Conservation (phyloP, 1,140 invertebrate genomes). For the Hycleus phaleratus region DNA sequence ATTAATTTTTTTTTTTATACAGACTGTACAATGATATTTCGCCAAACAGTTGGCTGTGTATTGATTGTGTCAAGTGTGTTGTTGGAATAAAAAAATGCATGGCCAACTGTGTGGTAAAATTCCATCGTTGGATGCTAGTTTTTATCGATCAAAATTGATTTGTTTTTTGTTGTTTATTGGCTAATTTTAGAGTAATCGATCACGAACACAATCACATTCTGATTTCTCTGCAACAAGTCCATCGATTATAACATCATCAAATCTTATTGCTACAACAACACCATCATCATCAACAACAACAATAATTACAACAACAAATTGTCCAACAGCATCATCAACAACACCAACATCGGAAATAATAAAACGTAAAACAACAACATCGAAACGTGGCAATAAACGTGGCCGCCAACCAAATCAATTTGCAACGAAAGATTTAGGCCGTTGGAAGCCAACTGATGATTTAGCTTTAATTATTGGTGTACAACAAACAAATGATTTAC, state of each 20-base stretch:
- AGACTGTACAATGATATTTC: too few relatives aligned
- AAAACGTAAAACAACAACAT: constrained; percentile 29
- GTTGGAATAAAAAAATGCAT: too few relatives aligned
- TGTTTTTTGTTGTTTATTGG: constrained; percentile 16
- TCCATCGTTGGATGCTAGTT: not conserved
- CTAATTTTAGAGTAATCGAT: constrained; percentile 37
- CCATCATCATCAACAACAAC: constrained; percentile 19
- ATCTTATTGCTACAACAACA: constrained; percentile 24
- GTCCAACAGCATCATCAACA: not conserved
- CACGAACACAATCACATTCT: constrained; percentile 39
- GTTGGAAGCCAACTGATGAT: constrained; percentile 97
- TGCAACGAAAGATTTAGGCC: constrained; percentile 76
- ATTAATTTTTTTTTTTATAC: too few relatives aligned
- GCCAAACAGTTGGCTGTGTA: too few relatives aligned
- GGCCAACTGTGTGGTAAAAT: too few relatives aligned
- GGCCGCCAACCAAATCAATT: constrained; percentile 55
- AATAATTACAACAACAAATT: not conserved
- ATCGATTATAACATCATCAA: constrained; percentile 9
- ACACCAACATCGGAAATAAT: constrained; percentile 12
- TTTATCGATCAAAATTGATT: not conserved
- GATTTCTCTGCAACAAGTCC: constrained; percentile 34
- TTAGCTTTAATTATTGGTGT: constrained; percentile 87
- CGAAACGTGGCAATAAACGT: constrained; percentile 41
- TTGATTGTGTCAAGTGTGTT: too few relatives aligned
- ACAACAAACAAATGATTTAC: constrained; percentile 85